Conservation (phyloP, 1,140 invertebrate genomes). For the Sminthurides bifidus region DNA sequence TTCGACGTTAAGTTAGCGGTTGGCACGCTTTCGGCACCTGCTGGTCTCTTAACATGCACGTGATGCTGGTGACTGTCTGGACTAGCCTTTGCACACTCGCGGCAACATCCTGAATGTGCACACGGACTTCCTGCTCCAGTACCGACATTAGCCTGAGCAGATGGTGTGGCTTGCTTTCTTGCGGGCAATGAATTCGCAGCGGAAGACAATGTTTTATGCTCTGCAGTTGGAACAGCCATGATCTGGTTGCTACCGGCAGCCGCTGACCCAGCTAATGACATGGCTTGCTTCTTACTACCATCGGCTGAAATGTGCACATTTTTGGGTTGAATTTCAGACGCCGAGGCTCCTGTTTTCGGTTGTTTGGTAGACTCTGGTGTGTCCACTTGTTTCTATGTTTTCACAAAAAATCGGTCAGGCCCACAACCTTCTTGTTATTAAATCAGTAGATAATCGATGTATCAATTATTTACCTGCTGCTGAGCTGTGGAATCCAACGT, state of each 20-base stretch:
- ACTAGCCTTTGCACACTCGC: conserved; percentile 27
- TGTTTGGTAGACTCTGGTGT: neutral
- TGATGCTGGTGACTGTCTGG: conserved; percentile 11
- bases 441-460: neutral
- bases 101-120: conserved; percentile 8
- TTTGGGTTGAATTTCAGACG: neutral
- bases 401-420: neutral
- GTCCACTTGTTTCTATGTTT: conserved; percentile 1
- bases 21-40: conserved; percentile 34
- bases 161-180: neutral
- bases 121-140: neutral
- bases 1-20: no score
- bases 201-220: neutral
- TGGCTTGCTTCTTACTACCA: conserved; percentile 5
- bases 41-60: conserved; percentile 31
- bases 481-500: conserved; percentile 27
- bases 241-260: neutral
- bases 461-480: conserved; percentile 12
- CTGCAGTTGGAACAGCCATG: neutral
- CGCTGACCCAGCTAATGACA: neutral
- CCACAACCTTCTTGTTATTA: neutral
- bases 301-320: neutral
- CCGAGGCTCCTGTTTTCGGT: neutral
- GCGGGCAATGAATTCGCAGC: neutral
- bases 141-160: neutral